Percentiles rank a stretch among this genome's conserved stretches.
phyloP scores from a whole-genome alignment of 2,113 vertebrate genomes.

The Prunella fulvescens region DNA sequence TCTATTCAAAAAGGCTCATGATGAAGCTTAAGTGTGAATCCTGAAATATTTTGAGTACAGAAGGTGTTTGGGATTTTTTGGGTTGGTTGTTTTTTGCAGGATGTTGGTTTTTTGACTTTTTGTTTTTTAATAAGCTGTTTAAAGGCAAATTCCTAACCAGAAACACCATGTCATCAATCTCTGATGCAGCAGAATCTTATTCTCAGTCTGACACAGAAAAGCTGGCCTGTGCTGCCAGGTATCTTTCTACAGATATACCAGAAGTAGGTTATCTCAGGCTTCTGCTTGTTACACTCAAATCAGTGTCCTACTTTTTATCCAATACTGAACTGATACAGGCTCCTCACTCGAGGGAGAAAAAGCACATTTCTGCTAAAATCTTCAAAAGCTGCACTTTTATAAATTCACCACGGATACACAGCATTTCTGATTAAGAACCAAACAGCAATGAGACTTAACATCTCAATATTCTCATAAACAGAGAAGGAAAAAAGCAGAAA shows the following conservation, averaged over 20 bases:
- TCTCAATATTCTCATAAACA: neutral
- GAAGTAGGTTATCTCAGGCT: slow-evolving; percentile 24
- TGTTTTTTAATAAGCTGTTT: neutral
- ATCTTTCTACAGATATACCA: neutral
- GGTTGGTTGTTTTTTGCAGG: accelerated
- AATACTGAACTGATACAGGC: neutral
- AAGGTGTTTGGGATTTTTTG: neutral
- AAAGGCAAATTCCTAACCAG: neutral
- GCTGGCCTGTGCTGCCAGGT: neutral
- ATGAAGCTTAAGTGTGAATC: neutral
- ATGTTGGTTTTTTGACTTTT: neutral
- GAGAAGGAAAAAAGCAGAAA: neutral
- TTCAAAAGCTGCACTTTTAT: neutral
- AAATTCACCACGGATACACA: neutral
- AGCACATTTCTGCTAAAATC: neutral
- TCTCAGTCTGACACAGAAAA: neutral
- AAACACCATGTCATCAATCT: neutral
- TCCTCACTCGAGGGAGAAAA: neutral
- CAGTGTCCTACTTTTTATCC: slow-evolving; percentile 26
- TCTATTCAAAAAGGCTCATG: neutral
- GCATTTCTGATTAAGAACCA: neutral
- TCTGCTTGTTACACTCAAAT: neutral
- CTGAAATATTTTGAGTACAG: neutral
- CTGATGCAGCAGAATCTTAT: neutral
- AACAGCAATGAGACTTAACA: neutral